Evolutionary conservation across 2,888 invertebrate species (phyloP).

Genomic region (Orthonychiurus folsomi): DNA sequence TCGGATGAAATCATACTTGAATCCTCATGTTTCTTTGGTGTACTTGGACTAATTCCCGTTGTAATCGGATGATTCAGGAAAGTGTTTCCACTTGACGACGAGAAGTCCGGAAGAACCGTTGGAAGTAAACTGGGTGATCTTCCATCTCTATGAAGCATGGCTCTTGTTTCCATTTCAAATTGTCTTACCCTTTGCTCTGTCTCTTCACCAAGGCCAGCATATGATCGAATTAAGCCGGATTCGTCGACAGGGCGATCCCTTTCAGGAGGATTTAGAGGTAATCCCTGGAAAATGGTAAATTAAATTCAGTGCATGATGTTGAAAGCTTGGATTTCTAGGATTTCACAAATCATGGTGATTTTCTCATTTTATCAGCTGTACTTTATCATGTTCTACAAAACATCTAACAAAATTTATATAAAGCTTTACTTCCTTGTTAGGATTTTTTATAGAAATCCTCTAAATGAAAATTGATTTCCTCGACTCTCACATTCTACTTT

Average conservation of each 20-base stretch:
- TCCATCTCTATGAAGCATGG: conserved; percentile 50
- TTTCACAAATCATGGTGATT: background rate
- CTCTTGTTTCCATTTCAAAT: conserved; percentile 67
- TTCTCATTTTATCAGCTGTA: background rate
- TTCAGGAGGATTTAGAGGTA: conserved; percentile 20
- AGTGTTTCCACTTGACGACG: conserved; percentile 18
- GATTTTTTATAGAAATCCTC: too few relatives aligned
- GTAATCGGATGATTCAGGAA: conserved; percentile 44
- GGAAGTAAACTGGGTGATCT: conserved; percentile 33
- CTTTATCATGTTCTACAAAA: too few relatives aligned
- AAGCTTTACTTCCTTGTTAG: too few relatives aligned
- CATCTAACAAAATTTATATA: too few relatives aligned
- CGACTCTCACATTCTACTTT: too few relatives aligned
- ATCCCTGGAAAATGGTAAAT: conserved; percentile 19
- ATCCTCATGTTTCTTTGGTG: conserved; percentile 43
- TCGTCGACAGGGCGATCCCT: conserved; percentile 43
- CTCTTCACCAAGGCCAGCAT: conserved; percentile 52
- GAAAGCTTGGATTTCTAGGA: background rate
- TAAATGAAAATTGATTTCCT: too few relatives aligned
- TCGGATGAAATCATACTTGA: conserved; percentile 45
- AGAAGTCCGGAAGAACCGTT: conserved; percentile 16
- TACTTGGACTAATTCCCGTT: conserved; percentile 33
- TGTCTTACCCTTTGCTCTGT: conserved; percentile 58
- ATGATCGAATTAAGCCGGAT: conserved; percentile 48
- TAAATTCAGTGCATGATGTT: background rate